These are phyloP conservation scores for Cosmia pyralina DNA, from an alignment of 2,888 invertebrate genomes.

Conservation along the genomic window DNA sequence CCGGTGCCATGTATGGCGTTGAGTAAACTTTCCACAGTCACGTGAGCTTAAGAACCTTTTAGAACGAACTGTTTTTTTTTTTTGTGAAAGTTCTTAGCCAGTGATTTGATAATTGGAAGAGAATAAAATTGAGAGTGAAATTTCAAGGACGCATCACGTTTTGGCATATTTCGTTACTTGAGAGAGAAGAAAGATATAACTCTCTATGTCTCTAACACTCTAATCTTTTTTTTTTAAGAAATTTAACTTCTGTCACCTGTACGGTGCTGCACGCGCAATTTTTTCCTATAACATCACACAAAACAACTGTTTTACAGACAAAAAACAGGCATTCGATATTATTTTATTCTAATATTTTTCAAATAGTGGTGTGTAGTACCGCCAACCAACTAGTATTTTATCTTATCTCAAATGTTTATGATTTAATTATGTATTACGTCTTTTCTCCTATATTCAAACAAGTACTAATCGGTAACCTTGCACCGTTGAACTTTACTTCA, in stretches of 20 bases:
- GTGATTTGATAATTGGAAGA: too few species aligned
- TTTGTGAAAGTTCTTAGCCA: too few species aligned
- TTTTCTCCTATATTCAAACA: background rate
- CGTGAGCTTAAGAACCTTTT: constrained; percentile 74
- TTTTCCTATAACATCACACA: background rate
- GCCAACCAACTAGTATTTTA: background rate
- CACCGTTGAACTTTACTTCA: constrained; percentile 24
- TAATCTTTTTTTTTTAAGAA: too few species aligned
- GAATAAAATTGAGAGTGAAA: too few species aligned
- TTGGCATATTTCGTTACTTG: too few species aligned
- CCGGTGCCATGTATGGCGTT: constrained; percentile 80
- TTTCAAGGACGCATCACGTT: too few species aligned
- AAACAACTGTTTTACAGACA: background rate
- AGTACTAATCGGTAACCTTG: constrained; percentile 32
- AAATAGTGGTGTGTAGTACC: background rate
- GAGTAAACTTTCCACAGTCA: constrained; percentile 75
- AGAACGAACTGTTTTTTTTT: constrained; percentile 33
- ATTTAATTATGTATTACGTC: background rate
- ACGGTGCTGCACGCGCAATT: too few species aligned
- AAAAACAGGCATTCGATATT: background rate
- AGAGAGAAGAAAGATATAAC: too few species aligned
- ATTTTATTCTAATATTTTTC: constrained; percentile 1
- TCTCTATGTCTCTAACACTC: too few species aligned
- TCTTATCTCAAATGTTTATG: constrained; percentile 1
- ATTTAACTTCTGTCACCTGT: too few species aligned